Evolutionary conservation across 2,113 vertebrate species (phyloP).

Genomic region (Prionailurus bengalensis): DNA sequence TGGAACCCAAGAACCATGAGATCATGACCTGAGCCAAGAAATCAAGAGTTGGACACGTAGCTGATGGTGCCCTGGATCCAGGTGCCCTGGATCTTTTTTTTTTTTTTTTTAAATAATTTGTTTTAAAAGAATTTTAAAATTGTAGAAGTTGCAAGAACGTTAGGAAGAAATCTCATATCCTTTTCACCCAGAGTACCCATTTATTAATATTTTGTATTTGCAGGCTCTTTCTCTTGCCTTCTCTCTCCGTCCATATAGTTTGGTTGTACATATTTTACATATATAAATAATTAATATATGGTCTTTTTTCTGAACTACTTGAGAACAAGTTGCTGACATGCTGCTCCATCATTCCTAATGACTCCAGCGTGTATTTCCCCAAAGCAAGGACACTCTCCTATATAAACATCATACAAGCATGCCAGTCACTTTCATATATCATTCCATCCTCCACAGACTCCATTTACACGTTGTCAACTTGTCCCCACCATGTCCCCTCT

Average conservation of each 20-base stretch:
- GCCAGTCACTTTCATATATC: neutral
- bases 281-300: neutral
- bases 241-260: neutral
- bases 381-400: neutral
- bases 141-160: neutral
- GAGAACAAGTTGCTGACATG: neutral
- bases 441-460: neutral
- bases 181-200: neutral
- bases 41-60: no score
- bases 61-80: no score
- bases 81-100: no score
- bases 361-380: neutral
- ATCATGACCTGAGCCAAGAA: no score
- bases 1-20: no score
- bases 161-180: neutral
- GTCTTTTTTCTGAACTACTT: neutral
- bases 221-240: neutral
- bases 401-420: neutral
- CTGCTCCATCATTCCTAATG: neutral
- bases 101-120: neutral
- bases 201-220: constrained; percentile 11
- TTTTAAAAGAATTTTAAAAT: constrained; percentile 2
- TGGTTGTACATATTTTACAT: neutral
- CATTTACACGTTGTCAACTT: neutral
- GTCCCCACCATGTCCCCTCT: neutral